Base-by-base conservation (phyloP, 2,888 invertebrate species). In the Eristalinus aeneus region DNA sequence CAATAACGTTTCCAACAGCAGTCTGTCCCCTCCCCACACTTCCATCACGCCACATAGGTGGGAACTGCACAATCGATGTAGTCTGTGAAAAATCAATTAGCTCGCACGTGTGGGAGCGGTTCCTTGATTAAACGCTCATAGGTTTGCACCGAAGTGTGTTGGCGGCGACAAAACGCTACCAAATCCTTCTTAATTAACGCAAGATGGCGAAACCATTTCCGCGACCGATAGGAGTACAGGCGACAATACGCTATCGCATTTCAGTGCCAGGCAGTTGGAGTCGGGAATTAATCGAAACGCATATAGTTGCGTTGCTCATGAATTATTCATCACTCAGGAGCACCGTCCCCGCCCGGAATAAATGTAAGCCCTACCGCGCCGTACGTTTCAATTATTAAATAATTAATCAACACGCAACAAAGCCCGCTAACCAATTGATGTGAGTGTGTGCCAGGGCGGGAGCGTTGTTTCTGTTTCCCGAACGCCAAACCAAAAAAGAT, bases 351-450 rank as follows among this genome's bases (percentile, higher is more conserved):
- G n/a, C 23, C 12, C 23, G 1, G 12, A 39, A 12, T 2, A 39
- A n/a, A 36, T 74, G 31, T 56, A 39, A 39, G 16, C 8, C 11
- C 46, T 16, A 16, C n/a, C 46, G 6, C 46, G 58, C 46, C 75
- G 61, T 61, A 75, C 68, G 60, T 75, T 75, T 68, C 67, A 36
- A 75, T 75, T 75, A 75, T 61, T 75, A 22, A 67, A 75, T 68
- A 75, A 75, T 75, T 75, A 75, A 75, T 68, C 68, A 75, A 68
- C 75, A 67, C 67, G 75, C 75, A 53, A 75, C 68, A 68, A 58
- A 75, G 60, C 60, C 60, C 53, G 60, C 61, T 58, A 68, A 58
- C 46, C 32, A 67, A 16, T 46, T 68, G 60, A 34, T 23, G 11
- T 0, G 56, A 56, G 23, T 32, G 46, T 31, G 39, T 58, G 20